phyloP scores from a whole-genome alignment of 2,888 invertebrate species.

The Andricus curvator region DNA sequence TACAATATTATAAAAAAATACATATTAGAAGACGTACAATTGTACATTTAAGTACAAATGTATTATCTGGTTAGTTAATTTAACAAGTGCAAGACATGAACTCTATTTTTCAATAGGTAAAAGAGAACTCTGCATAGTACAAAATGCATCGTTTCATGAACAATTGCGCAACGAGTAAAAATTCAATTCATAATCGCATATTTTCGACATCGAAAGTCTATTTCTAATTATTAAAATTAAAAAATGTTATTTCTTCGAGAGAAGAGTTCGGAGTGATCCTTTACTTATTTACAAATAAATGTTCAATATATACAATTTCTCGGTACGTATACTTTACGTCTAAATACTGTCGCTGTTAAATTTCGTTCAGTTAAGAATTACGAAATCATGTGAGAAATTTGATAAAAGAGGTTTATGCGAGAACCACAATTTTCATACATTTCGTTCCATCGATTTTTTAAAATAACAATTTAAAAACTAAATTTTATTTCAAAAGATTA shows the following conservation, averaged over 20 bases:
- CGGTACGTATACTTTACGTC: constrained; percentile 5
- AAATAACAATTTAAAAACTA: background rate
- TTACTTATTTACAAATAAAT: constrained; percentile 32
- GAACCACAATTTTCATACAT: constrained; percentile 9
- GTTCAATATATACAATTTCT: constrained; percentile 25
- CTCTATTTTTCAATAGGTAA: background rate
- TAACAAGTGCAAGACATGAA: background rate
- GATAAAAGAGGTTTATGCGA: background rate
- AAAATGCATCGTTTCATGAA: background rate
- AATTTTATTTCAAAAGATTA: background rate
- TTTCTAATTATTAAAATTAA: constrained; percentile 2
- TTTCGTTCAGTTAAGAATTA: background rate
- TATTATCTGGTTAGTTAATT: no score
- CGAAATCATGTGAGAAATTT: background rate
- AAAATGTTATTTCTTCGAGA: background rate
- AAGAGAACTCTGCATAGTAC: background rate
- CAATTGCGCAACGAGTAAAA: background rate
- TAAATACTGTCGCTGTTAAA: background rate
- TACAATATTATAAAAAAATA: background rate
- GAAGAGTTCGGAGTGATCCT: background rate
- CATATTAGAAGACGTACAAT: background rate
- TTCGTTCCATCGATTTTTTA: background rate
- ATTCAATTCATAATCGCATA: background rate
- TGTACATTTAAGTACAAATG: no score
- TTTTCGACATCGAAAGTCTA: background rate